These are phyloP conservation scores for Neodiprion virginianus DNA, from an alignment of 1,140 invertebrate species.

Conservation along the genomic window DNA sequence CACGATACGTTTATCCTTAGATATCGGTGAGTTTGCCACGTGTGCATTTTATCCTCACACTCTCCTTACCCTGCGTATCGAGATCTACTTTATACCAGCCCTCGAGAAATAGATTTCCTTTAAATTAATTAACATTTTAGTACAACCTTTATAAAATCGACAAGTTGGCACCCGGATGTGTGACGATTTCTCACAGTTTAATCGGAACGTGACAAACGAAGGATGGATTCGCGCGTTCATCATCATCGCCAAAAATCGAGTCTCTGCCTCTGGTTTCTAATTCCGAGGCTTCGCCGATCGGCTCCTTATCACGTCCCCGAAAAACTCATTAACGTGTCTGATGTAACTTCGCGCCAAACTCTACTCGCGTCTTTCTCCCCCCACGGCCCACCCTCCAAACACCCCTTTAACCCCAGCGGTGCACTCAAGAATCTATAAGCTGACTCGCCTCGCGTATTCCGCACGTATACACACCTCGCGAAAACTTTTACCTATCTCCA, in stretches of 20 bases:
- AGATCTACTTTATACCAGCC: too few species aligned
- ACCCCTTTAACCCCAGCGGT: background rate
- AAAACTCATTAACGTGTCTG: conserved; percentile 61
- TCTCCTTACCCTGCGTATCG: too few species aligned
- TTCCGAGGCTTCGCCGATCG: conserved; percentile 51
- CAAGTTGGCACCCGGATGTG: too few species aligned
- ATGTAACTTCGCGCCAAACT: background rate
- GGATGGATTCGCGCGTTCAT: too few species aligned
- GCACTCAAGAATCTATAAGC: background rate
- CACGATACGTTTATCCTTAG: too few species aligned
- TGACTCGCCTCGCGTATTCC: conserved; percentile 6
- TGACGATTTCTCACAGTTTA: too few species aligned
- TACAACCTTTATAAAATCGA: too few species aligned
- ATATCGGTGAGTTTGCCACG: too few species aligned
- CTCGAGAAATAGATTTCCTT: too few species aligned
- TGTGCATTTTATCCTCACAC: too few species aligned
- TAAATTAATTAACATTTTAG: too few species aligned
- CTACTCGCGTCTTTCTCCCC: conserved; percentile 32
- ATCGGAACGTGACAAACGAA: too few species aligned
- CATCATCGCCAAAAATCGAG: background rate
- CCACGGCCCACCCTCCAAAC: background rate
- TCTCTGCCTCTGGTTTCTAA: conserved; percentile 40
- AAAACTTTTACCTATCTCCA: conserved; percentile 10
- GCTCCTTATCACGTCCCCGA: conserved; percentile 47
- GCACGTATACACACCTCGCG: conserved; percentile 9